phyloP scores from a whole-genome alignment of 1,140 invertebrate species.

The Drosophila novamexicana region DNA sequence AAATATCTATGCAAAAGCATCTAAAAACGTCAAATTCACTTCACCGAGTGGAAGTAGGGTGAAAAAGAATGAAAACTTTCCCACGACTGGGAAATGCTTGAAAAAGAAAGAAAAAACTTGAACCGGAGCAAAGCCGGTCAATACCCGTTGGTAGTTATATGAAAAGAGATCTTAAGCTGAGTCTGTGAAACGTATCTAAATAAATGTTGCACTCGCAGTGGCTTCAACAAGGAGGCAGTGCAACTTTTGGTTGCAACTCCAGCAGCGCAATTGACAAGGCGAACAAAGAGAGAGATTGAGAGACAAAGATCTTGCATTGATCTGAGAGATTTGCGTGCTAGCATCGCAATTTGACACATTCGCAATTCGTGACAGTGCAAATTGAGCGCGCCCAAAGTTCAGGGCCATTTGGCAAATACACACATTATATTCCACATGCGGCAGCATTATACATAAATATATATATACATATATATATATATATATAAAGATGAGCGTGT shows the following conservation, averaged over 20 bases:
- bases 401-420: slow-evolving; percentile 52
- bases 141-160: too few species aligned
- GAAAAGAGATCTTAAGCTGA: too few species aligned
- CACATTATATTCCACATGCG: slow-evolving; percentile 48
- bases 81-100: too few species aligned
- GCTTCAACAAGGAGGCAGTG: neutral
- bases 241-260: neutral
- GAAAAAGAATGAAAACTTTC: too few species aligned
- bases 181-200: too few species aligned
- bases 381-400: slow-evolving; percentile 74
- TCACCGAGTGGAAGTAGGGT: too few species aligned
- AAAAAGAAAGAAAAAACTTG: too few species aligned
- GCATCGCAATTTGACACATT: slow-evolving; percentile 62
- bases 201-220: too few species aligned
- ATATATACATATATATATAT: slow-evolving; percentile 21
- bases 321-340: slow-evolving; percentile 35
- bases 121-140: too few species aligned
- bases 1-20: too few species aligned
- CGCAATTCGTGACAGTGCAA: slow-evolving; percentile 72
- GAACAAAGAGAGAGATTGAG: neutral
- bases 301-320: slow-evolving; percentile 68
- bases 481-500: neutral
- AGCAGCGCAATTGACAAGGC: neutral
- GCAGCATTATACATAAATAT: slow-evolving; percentile 35
- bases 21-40: too few species aligned